Evolutionary conservation across 2,888 invertebrate species (phyloP).

Genomic region (Spicauda simplicius): DNA sequence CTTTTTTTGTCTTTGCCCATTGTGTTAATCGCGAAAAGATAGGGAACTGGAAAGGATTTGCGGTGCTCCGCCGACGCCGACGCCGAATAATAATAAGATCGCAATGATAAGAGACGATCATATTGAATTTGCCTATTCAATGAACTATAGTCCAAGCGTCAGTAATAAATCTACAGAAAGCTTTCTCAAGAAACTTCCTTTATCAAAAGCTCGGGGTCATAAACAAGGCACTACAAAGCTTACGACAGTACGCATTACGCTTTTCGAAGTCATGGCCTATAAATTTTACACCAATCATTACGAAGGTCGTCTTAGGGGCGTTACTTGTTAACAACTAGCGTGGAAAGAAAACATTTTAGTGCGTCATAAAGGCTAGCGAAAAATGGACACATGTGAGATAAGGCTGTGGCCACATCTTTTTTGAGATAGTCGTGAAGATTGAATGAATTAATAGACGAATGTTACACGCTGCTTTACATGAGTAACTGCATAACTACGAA

Average conservation of each 20-base stretch:
- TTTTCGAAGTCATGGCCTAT: conserved; percentile 28
- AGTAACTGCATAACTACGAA: no score
- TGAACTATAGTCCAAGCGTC: neutral
- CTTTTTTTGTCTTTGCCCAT: no score
- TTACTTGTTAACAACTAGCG: conserved; percentile 24
- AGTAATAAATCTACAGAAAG: conserved; percentile 2
- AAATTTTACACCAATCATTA: conserved; percentile 34
- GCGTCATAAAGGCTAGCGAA: conserved; percentile 60
- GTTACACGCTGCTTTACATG: no score
- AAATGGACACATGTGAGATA: conserved; percentile 46
- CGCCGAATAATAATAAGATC: neutral
- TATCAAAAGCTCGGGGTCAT: conserved; percentile 17
- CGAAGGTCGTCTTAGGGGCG: conserved; percentile 8
- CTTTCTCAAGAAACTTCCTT: conserved; percentile 2
- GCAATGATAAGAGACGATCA: neutral
- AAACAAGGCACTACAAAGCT: conserved; percentile 27
- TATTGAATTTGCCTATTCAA: neutral
- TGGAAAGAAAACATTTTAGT: conserved; percentile 54
- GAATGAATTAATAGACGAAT: no score
- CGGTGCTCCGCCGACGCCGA: no score
- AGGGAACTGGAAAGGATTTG: no score
- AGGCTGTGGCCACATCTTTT: neutral
- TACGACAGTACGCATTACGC: conserved; percentile 30
- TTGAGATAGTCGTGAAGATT: neutral
- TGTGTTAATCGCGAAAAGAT: no score